phyloP scores from a whole-genome alignment of 2,888 invertebrate species.

The Ectemnius lituratus region DNA sequence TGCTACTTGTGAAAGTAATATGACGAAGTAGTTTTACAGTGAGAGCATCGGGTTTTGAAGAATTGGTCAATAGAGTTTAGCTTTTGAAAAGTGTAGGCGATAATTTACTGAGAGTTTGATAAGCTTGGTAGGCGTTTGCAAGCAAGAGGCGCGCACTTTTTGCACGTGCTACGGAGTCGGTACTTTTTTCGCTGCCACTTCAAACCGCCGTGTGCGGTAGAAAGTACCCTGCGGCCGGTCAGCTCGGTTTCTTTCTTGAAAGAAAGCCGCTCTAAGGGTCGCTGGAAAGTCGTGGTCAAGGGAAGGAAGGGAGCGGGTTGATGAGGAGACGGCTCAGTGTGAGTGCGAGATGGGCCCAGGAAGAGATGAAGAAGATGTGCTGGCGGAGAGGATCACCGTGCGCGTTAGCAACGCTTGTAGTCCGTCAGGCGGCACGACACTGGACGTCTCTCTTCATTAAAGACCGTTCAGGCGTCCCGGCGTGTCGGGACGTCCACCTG shows the following conservation, averaged over 20 bases:
- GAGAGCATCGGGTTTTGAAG: too few species aligned
- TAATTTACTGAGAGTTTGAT: too few species aligned
- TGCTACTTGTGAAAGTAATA: too few species aligned
- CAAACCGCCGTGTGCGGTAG: constrained; percentile 44
- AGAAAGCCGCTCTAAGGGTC: constrained; percentile 48
- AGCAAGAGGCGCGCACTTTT: constrained; percentile 26
- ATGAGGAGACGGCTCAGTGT: constrained; percentile 2
- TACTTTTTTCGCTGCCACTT: constrained; percentile 1
- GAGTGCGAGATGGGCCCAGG: constrained; percentile 15
- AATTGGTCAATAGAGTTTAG: too few species aligned
- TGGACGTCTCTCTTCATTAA: constrained; percentile 67
- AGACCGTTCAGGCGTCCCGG: constrained; percentile 59
- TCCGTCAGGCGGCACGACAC: constrained; percentile 59
- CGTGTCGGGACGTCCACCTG: constrained; percentile 59
- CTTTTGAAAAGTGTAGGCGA: too few species aligned
- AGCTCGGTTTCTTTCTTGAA: constrained; percentile 52
- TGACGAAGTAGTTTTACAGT: too few species aligned
- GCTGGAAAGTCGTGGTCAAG: constrained; percentile 42
- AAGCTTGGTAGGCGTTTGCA: constrained; percentile 6
- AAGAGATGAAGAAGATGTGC: constrained; percentile 29
- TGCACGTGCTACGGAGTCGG: background rate
- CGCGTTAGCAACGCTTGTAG: constrained; percentile 69
- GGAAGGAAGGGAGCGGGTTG: constrained; percentile 24
- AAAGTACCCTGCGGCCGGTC: constrained; percentile 52
- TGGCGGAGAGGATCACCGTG: constrained; percentile 41